phyloP scores from a whole-genome alignment of 2,888 invertebrate species.

The Eupsilia transversa region DNA sequence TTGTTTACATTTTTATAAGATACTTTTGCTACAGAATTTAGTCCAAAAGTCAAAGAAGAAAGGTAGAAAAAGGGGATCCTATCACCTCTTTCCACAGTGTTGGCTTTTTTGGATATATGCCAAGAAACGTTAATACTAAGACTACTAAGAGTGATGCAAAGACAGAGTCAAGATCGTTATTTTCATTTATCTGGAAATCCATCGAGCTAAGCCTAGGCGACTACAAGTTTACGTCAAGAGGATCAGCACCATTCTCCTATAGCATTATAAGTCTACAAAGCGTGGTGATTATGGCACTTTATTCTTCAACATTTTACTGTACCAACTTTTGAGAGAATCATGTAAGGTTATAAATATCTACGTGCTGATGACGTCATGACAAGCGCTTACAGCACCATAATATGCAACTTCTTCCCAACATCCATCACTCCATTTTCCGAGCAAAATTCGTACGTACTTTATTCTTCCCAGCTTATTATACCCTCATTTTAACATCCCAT shows the following conservation, averaged over 20 bases:
- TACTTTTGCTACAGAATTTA: not conserved
- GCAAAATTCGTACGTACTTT: constrained; percentile 26
- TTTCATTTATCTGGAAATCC: constrained; percentile 9
- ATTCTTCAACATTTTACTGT: not conserved
- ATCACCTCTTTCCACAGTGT: not conserved
- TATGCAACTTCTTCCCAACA: constrained; percentile 12
- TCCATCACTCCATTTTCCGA: constrained; percentile 22
- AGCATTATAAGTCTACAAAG: not conserved
- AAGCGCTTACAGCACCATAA: not conserved
- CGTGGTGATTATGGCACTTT: not conserved
- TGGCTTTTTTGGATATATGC: constrained; percentile 3
- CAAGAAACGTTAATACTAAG: constrained; percentile 6
- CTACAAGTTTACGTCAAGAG: not conserved
- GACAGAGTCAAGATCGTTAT: not conserved
- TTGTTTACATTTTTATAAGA: not conserved
- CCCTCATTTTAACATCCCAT: constrained; percentile 45
- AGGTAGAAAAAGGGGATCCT: not conserved
- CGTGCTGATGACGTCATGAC: not conserved
- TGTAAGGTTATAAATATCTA: not conserved
- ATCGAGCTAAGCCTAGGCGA: not conserved
- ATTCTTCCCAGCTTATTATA: constrained; percentile 35
- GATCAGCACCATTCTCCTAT: not conserved
- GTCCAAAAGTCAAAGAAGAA: not conserved
- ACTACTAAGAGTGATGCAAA: not conserved
- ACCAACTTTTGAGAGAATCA: not conserved